Percentiles rank a stretch among this genome's conserved stretches.
Evolutionary conservation across 1,140 invertebrate species (phyloP).

Genomic region (Lepidurus packardi): DNA sequence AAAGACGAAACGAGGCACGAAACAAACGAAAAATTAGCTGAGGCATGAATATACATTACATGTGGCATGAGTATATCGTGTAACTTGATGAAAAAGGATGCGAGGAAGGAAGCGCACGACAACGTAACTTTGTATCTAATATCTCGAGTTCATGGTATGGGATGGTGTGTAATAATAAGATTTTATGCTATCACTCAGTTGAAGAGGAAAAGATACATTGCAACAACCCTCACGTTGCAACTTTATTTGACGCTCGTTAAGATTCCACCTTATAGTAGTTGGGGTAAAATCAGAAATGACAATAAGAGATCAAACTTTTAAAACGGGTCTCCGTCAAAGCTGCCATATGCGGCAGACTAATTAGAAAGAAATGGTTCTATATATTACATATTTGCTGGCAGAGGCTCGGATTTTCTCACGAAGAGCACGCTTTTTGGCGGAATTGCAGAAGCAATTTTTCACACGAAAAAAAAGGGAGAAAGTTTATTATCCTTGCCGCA

Average conservation of each 20-base stretch:
- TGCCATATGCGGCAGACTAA: not conserved
- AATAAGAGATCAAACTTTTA: constrained; percentile 12
- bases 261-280: too few species aligned
- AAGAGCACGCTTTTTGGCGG: not conserved
- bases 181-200: too few species aligned
- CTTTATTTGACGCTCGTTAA: too few species aligned
- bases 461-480: not conserved
- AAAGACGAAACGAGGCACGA: not conserved
- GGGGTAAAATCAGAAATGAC: not conserved
- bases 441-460: not conserved
- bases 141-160: not conserved
- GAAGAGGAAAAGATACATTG: too few species aligned
- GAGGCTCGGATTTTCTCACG: constrained; percentile 1
- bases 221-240: too few species aligned
- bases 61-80: constrained; percentile 5
- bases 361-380: not conserved
- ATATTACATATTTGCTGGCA: not conserved
- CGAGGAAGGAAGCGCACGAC: constrained; percentile 5
- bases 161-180: not conserved
- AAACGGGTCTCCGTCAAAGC: not conserved
- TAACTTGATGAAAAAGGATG: constrained; percentile 19
- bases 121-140: not conserved
- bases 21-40: constrained; percentile 8
- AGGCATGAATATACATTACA: constrained; percentile 20
- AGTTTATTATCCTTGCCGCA: not conserved